These are phyloP conservation scores for Cotesia vestalis DNA, from an alignment of 1,140 invertebrate species.

Conservation along the genomic window DNA sequence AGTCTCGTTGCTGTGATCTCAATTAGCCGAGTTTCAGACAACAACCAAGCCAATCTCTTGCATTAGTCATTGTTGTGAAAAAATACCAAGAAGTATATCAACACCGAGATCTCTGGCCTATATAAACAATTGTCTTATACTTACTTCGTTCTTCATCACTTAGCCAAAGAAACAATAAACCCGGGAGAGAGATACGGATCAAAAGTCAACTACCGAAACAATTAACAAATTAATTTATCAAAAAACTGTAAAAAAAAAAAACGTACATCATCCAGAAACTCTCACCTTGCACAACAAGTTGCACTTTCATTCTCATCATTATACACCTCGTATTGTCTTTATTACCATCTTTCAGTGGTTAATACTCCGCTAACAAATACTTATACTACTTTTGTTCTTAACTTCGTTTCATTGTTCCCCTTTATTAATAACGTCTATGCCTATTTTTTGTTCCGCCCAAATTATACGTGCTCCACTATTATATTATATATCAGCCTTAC, in stretches of 20 bases:
- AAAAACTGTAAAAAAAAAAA: too few relatives aligned
- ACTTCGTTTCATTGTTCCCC: slow-evolving; percentile 1
- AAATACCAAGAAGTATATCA: background rate
- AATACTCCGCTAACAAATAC: background rate
- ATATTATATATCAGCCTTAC: background rate
- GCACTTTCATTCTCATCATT: slow-evolving; percentile 36
- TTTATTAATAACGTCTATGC: background rate
- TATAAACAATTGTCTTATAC: too few relatives aligned
- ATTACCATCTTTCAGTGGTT: background rate
- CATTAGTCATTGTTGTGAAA: slow-evolving; percentile 16
- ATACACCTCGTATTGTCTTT: slow-evolving; percentile 22
- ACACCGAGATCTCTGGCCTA: background rate
- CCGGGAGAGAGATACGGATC: too few relatives aligned
- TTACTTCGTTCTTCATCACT: too few relatives aligned
- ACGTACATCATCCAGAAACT: slow-evolving; percentile 5
- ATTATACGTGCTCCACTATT: background rate
- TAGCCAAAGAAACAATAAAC: too few relatives aligned
- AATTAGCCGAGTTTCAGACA: slow-evolving; percentile 10
- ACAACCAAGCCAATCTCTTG: slow-evolving; percentile 1
- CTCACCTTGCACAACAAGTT: slow-evolving; percentile 28
- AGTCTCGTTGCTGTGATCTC: slow-evolving; percentile 14
- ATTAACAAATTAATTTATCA: too few relatives aligned
- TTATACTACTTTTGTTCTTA: slow-evolving; percentile 1
- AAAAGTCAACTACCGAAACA: too few relatives aligned
- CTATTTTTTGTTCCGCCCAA: too few relatives aligned